Base-by-base conservation (phyloP, 2,888 invertebrate genomes). In the Andrena chrysosceles region DNA sequence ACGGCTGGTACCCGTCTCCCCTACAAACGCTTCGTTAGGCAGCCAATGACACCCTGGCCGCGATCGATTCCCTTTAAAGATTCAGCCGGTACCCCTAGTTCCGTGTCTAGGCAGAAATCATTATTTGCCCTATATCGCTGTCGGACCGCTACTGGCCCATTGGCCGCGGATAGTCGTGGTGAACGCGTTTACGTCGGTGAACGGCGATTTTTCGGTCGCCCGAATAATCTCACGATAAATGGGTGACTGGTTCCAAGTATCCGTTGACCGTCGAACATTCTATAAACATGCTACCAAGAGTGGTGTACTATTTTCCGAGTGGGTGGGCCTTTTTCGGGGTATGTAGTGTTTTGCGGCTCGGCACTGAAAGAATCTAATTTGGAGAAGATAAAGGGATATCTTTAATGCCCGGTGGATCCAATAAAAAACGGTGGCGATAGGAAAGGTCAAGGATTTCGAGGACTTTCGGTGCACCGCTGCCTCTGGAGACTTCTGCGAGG, bases 361-460 rank as follows among this genome's bases (percentile, higher is more conserved):
- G n/a, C 33, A 2, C 35, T 29, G 16, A 60, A 48, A 20, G 56
- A 29, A 77, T 49, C 20, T 64, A 69, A 79, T 78, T 78, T 64
- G 20, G 33, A 20, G 10, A 7, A 10, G 26, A 42, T 26, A 49
- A 59, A 31, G 10, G 13, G 20, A 49, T 35, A 60, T 68, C n/a
- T 16, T 31, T 33, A 13, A 68, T 31, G 69, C 20, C 16, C 60
- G 13, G 13, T 0, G 62, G 56, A 59, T 79, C 54, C 23, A 29
- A 23, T 10, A n/a, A 60, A 23, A 74, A 67, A 52, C 5, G 42
- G 4, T 42, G 42, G 8, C 29, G 23, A 23, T n/a, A 31, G 26
- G 75, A 79, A 83, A 87, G 85, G 87, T 86, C 84, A 87, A 87
- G 84, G 80, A 79, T 88, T 85, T 81, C 62, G 72, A 77, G 16